Percentiles rank a stretch among this genome's conserved stretches.
Evolutionary conservation across 1,140 invertebrate genomes (phyloP).

Genomic region (Apis mellifera): Amel_HAv3.1 CM009932.2:8868501-8869000

Average conservation of each 20-base stretch:
- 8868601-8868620: slow-evolving; percentile 28
- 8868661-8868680: slow-evolving; percentile 10
- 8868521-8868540: slow-evolving; percentile 63
- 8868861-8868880: slow-evolving; percentile 66
- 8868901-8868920: slow-evolving; percentile 34
- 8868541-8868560: slow-evolving; percentile 56
- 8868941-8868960: slow-evolving; percentile 70
- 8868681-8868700: not conserved
- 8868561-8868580: not conserved
- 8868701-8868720: too few species aligned
- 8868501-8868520: slow-evolving; percentile 52
- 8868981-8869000: not conserved
- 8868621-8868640: slow-evolving; percentile 35
- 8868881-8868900: slow-evolving; percentile 66
- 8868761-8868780: not conserved
- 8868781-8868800: too few species aligned
- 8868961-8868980: slow-evolving; percentile 66
- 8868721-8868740: too few species aligned
- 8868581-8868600: not conserved
- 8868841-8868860: slow-evolving; percentile 60
- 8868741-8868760: too few species aligned
- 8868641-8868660: not conserved
- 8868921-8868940: slow-evolving; percentile 68
- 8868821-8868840: not conserved
- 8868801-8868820: not conserved